Percentiles rank a stretch among this genome's conserved stretches.
Evolutionary conservation across 2,113 vertebrate genomes (phyloP).

Genomic region (Athene cunicularia): DNA sequence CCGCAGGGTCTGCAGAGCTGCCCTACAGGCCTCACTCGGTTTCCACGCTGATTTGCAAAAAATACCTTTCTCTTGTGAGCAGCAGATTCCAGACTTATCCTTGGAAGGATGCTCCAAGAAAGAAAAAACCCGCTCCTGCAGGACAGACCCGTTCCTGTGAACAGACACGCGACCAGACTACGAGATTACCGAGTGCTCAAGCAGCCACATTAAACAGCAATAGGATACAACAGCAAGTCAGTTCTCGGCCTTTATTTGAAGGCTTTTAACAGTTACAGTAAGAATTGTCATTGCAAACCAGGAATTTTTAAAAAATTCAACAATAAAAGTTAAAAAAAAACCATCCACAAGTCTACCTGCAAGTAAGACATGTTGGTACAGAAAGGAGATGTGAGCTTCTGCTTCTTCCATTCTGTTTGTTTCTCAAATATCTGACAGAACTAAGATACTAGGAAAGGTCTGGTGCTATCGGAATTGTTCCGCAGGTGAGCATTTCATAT

Average conservation of each 20-base stretch:
- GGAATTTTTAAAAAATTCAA: constrained; percentile 19
- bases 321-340: constrained; percentile 51
- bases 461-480: neutral
- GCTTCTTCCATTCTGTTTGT: neutral
- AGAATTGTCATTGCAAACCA: constrained; percentile 70
- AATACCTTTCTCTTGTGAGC: neutral
- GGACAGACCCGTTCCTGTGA: neutral
- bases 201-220: neutral
- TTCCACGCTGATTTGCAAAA: neutral
- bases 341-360: constrained; percentile 46
- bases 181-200: fast-evolving
- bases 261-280: constrained; percentile 66
- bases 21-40: neutral
- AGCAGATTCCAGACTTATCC: neutral
- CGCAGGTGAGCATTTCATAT: neutral
- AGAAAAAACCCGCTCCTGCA: neutral
- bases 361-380: constrained; percentile 32
- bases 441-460: neutral
- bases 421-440: neutral
- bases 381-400: neutral
- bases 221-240: neutral
- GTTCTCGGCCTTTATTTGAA: constrained; percentile 63
- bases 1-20: neutral
- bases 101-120: neutral
- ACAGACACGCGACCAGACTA: neutral